These are phyloP conservation scores for Seriola dumerili DNA, from an alignment of 2,113 vertebrate genomes.

Conservation along the genomic window DNA sequence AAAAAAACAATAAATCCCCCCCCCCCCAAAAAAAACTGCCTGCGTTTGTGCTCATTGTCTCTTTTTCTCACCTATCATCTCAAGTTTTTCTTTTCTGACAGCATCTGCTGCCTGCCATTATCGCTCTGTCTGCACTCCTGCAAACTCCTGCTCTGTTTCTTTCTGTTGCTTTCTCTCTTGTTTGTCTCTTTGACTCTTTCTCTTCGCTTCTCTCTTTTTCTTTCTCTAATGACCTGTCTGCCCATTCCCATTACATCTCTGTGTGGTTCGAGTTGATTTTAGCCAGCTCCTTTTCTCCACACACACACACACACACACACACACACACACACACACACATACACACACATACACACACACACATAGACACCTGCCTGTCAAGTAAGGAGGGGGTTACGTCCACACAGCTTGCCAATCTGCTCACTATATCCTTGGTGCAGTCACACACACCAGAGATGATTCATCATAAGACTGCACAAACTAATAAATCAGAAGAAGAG, in stretches of 20 bases:
- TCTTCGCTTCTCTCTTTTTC: conserved; percentile 8
- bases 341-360: conserved; percentile 14
- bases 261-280: conserved; percentile 9
- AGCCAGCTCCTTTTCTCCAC: neutral
- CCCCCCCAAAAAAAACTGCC: conserved; percentile 1
- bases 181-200: neutral
- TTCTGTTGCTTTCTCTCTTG: neutral
- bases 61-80: conserved; percentile 31
- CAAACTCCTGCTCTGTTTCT: conserved; percentile 34
- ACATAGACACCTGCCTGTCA: conserved; percentile 34
- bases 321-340: conserved; percentile 7
- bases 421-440: conserved; percentile 41
- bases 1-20: conserved; percentile 4
- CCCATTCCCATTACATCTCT: conserved; percentile 41
- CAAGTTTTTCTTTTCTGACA: conserved; percentile 25
- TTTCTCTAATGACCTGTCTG: conserved; percentile 49
- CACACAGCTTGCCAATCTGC: conserved; percentile 73
- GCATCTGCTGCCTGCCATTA: conserved; percentile 55
- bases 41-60: conserved; percentile 26
- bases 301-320: neutral
- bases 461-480: conserved; percentile 28
- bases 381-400: conserved; percentile 35
- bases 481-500: conserved; percentile 13
- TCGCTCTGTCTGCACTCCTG: conserved; percentile 23
- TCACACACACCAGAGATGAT: conserved; percentile 28